phyloP scores from a whole-genome alignment of 2,113 vertebrate genomes.

The Eupsittula cactorum region DNA sequence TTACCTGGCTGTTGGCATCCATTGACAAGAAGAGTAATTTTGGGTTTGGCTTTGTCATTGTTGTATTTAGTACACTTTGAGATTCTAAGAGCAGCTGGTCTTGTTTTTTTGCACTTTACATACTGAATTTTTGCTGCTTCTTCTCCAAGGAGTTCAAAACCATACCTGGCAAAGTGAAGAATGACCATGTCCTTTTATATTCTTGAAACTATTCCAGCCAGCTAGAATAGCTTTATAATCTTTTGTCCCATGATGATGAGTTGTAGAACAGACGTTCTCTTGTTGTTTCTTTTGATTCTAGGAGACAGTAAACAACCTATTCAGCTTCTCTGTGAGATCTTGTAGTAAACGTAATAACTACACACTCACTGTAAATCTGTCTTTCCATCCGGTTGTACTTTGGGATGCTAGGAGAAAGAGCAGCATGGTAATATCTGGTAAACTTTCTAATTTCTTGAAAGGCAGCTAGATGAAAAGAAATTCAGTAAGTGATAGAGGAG shows the following conservation, averaged over 20 bases:
- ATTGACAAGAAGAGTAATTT: neutral
- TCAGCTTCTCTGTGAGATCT: neutral
- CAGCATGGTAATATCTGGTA: neutral
- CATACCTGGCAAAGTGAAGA: neutral
- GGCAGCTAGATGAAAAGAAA: neutral
- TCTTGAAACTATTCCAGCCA: neutral
- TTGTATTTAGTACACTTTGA: neutral
- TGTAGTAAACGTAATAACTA: neutral
- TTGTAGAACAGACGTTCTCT: neutral
- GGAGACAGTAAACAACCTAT: neutral
- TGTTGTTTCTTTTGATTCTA: neutral
- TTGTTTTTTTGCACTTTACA: neutral
- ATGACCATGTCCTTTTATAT: neutral
- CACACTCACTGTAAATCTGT: accelerated
- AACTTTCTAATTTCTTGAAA: neutral
- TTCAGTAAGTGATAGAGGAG: neutral
- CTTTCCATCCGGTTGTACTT: neutral
- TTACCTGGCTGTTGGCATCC: neutral
- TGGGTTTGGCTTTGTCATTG: neutral
- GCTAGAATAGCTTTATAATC: neutral
- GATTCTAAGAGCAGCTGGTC: neutral
- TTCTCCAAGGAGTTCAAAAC: neutral
- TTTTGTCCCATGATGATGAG: neutral
- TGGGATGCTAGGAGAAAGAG: neutral
- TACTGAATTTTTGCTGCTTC: neutral